phyloP scores from a whole-genome alignment of 1,140 invertebrate genomes.

The Calliopsis andreniformis region DNA sequence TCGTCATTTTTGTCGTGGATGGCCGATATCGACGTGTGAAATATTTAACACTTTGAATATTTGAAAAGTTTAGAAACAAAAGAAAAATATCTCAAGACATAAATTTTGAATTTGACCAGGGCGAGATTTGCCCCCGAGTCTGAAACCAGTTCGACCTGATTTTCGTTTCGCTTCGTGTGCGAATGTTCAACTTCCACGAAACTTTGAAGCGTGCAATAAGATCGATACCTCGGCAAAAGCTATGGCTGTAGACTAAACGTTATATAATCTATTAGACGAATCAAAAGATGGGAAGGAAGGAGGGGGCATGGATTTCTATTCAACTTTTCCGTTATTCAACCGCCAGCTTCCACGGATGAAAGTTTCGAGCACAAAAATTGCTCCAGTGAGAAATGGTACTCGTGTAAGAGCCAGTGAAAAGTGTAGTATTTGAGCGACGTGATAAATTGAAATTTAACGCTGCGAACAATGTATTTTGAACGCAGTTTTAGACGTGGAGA shows the following conservation, averaged over 20 bases:
- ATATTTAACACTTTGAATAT: too few relatives aligned
- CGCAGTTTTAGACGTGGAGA: too few relatives aligned
- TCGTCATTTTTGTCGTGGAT: too few relatives aligned
- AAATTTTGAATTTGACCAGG: not conserved
- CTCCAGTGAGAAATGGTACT: slow-evolving; percentile 22
- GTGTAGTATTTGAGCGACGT: too few relatives aligned
- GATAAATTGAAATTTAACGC: too few relatives aligned
- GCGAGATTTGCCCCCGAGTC: not conserved
- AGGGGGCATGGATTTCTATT: slow-evolving; percentile 26
- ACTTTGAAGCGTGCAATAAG: slow-evolving; percentile 48
- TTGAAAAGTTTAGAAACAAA: too few relatives aligned
- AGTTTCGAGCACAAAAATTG: slow-evolving; percentile 33
- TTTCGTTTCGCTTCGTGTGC: slow-evolving; percentile 35
- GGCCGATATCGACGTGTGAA: too few relatives aligned
- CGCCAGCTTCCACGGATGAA: slow-evolving; percentile 37
- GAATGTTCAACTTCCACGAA: slow-evolving; percentile 34
- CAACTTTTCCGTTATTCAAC: slow-evolving; percentile 4
- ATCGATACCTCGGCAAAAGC: slow-evolving; percentile 56
- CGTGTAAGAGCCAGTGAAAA: slow-evolving; percentile 23
- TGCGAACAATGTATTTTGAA: too few relatives aligned
- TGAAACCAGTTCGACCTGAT: too few relatives aligned
- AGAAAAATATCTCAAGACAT: not conserved
- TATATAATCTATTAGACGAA: slow-evolving; percentile 60
- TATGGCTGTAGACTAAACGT: slow-evolving; percentile 31
- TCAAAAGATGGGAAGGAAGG: slow-evolving; percentile 45